Percentiles rank a stretch among this genome's conserved stretches.
Conservation (phyloP, 2,113 vertebrate species). For the Atlantisia rogersi region DNA sequence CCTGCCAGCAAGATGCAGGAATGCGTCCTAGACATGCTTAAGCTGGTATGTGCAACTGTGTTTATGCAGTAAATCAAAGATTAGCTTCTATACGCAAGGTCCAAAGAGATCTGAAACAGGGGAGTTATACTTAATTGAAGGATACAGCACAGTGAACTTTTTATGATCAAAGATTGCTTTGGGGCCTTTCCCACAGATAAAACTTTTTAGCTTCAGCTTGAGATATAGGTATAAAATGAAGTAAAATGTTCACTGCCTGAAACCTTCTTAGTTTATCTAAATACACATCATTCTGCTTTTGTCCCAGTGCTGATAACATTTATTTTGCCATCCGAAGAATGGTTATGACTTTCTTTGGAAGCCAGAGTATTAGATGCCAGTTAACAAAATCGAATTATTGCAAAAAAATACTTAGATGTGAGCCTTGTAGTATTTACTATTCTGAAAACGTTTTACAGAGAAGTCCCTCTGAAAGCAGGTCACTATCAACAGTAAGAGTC, state of each 20-base stretch:
- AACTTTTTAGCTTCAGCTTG: neutral
- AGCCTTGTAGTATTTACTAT: neutral
- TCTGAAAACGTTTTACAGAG: neutral
- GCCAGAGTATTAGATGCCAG: neutral
- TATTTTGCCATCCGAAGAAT: neutral
- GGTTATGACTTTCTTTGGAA: neutral
- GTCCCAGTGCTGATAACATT: neutral
- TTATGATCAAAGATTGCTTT: neutral
- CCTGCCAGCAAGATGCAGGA: neutral
- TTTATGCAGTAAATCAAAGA: slow-evolving; percentile 15
- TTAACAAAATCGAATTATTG: neutral
- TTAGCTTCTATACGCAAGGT: neutral
- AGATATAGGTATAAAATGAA: neutral
- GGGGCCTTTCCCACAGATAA: neutral
- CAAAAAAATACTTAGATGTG: neutral
- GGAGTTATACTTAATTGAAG: neutral
- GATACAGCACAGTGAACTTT: neutral
- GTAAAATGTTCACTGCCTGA: neutral
- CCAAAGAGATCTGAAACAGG: neutral
- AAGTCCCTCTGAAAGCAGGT: neutral
- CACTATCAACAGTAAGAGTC: neutral
- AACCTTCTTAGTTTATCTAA: neutral
- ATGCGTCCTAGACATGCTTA: neutral
- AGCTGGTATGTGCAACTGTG: neutral
- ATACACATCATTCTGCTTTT: neutral